These are phyloP conservation scores for Ochropleura plecta DNA, from an alignment of 2,888 invertebrate species.

Conservation along the genomic window DNA sequence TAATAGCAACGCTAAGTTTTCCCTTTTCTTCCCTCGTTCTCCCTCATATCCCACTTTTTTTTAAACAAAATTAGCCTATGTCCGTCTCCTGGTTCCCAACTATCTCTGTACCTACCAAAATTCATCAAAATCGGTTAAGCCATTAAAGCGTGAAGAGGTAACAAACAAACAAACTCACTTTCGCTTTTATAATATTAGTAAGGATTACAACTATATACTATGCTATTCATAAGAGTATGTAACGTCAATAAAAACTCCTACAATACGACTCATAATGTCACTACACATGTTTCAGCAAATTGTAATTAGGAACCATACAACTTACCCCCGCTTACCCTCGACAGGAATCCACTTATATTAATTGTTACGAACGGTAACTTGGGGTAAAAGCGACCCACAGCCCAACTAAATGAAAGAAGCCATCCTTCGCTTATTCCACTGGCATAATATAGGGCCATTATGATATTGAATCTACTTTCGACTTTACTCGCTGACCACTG, in stretches of 20 bases:
- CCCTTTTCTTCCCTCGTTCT: too few relatives aligned
- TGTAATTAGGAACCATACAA: constrained; percentile 61
- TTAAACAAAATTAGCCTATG: too few relatives aligned
- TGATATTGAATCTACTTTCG: constrained; percentile 52
- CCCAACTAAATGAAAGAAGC: constrained; percentile 66
- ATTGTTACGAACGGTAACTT: constrained; percentile 73
- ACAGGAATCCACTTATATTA: constrained; percentile 69
- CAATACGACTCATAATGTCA: constrained; percentile 53
- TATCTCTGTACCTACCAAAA: too few relatives aligned
- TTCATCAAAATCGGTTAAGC: too few relatives aligned
- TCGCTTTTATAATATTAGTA: too few relatives aligned
- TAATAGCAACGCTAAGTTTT: too few relatives aligned
- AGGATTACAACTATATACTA: constrained; percentile 23
- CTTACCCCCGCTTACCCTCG: constrained; percentile 56
- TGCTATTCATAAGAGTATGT: constrained; percentile 35
- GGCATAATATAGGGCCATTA: constrained; percentile 53
- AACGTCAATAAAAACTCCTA: constrained; percentile 35
- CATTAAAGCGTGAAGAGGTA: too few relatives aligned
- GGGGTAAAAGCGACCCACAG: constrained; percentile 66
- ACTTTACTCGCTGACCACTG: constrained; percentile 36
- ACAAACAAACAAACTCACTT: too few relatives aligned
- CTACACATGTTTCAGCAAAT: constrained; percentile 49
- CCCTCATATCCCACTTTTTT: too few relatives aligned
- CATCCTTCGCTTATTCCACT: constrained; percentile 50
- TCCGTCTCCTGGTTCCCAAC: too few relatives aligned